Percentiles rank a stretch among this genome's conserved stretches.
Conservation (phyloP, 2,113 vertebrate species). For the Phoenicopterus ruber region DNA sequence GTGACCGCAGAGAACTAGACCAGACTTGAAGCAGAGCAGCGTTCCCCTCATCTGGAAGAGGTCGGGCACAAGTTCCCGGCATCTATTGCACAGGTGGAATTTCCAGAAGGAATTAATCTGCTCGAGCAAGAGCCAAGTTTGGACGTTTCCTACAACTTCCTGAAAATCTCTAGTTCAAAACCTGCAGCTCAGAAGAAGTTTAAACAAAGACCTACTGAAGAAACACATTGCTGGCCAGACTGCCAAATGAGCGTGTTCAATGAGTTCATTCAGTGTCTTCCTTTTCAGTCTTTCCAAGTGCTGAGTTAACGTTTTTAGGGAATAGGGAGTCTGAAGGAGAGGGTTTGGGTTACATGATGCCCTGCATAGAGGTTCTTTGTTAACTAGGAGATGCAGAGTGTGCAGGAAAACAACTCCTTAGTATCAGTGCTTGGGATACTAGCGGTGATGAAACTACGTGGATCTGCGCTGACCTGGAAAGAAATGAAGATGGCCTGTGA, state of each 20-base stretch:
- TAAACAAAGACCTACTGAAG: slow-evolving; percentile 43
- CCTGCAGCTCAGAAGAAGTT: not conserved
- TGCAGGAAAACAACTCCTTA: not conserved
- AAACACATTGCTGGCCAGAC: not conserved
- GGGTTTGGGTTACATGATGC: not conserved
- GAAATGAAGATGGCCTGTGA: not conserved
- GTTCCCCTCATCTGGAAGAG: not conserved
- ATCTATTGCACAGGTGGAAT: not conserved
- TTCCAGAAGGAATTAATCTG: slow-evolving; percentile 35
- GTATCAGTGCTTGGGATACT: not conserved
- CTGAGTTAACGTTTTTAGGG: not conserved
- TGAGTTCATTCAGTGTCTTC: slow-evolving; percentile 33
- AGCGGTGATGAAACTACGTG: not conserved
- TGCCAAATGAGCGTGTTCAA: not conserved
- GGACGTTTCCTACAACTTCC: slow-evolving; percentile 36
- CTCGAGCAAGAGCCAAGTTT: not conserved
- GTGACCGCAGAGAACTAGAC: not conserved
- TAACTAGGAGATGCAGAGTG: not conserved
- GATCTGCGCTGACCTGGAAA: not conserved
- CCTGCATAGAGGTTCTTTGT: not conserved
- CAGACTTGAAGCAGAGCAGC: not conserved
- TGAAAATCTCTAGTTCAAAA: not conserved
- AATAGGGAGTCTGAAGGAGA: not conserved
- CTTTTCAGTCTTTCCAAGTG: slow-evolving; percentile 17
- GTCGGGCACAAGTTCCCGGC: not conserved